Evolutionary conservation across 1,140 invertebrate genomes (phyloP).

Genomic region (Drosophila pallidifrons): DNA sequence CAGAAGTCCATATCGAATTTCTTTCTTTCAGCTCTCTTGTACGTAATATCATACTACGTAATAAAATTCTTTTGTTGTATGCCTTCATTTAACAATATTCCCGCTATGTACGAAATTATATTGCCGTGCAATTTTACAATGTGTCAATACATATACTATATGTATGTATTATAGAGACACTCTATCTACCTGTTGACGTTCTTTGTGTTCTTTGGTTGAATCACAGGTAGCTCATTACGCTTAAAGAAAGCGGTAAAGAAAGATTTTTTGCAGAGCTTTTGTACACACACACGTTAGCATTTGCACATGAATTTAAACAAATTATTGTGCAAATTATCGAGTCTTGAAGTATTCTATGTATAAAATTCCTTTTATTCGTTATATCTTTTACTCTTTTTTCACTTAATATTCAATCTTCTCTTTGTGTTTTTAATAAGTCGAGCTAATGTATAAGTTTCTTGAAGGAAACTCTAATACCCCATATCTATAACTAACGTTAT

Average conservation of each 20-base stretch:
- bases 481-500: slow-evolving; percentile 4
- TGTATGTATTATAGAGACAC: neutral
- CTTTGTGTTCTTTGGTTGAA: slow-evolving; percentile 54
- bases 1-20: slow-evolving; percentile 76
- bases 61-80: slow-evolving; percentile 17
- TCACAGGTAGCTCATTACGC: slow-evolving; percentile 42
- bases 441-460: neutral
- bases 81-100: slow-evolving; percentile 52
- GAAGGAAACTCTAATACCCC: neutral
- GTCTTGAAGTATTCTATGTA: neutral
- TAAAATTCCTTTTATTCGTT: too few species aligned
- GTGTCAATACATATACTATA: neutral
- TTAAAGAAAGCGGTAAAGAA: neutral
- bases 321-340: slow-evolving; percentile 6
- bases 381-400: too few species aligned
- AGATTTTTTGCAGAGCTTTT: neutral
- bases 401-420: neutral
- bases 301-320: neutral
- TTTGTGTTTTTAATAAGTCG: neutral
- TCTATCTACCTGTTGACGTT: slow-evolving; percentile 32
- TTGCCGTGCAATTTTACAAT: slow-evolving; percentile 61
- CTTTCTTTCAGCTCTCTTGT: slow-evolving; percentile 41
- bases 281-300: neutral
- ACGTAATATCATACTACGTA: slow-evolving; percentile 55
- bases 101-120: slow-evolving; percentile 47